Evolutionary conservation across 2,888 invertebrate species (phyloP).

Genomic region (Lycaena phlaeas): DNA sequence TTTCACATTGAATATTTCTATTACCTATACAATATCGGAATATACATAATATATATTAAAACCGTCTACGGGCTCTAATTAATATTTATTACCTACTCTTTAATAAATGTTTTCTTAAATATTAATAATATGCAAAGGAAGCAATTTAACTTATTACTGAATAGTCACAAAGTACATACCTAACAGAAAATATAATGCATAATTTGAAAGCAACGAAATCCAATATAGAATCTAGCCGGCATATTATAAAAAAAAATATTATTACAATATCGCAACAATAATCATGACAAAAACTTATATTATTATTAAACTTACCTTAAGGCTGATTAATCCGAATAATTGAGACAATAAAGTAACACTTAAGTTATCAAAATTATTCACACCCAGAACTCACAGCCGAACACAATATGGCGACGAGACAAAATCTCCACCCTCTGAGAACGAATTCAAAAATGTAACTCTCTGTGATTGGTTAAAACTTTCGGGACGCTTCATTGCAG

Average conservation of each 20-base stretch:
- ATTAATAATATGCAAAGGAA: too few species aligned
- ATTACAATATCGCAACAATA: conserved; percentile 10
- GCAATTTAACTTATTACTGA: too few species aligned
- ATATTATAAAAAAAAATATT: conserved; percentile 8
- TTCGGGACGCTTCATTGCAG: conserved; percentile 54
- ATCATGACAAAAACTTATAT: conserved; percentile 52
- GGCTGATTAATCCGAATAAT: conserved; percentile 55
- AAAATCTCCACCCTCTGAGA: conserved; percentile 61
- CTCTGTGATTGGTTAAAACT: conserved; percentile 44
- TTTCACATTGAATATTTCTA: too few species aligned
- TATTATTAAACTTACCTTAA: conserved; percentile 50
- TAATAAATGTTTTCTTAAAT: too few species aligned
- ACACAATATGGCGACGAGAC: conserved; percentile 70
- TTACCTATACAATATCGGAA: too few species aligned
- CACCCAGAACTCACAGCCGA: conserved; percentile 65
- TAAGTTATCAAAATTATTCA: conserved; percentile 47
- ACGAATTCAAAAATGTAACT: conserved; percentile 61
- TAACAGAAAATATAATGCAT: background rate
- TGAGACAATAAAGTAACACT: conserved; percentile 58
- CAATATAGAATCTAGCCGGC: conserved; percentile 19
- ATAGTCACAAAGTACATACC: too few species aligned
- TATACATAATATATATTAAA: too few species aligned
- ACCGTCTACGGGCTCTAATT: too few species aligned
- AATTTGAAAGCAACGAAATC: conserved; percentile 17
- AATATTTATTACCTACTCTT: background rate